Evolutionary conservation across 2,113 vertebrate species (phyloP).

Genomic region (Thryonomys swinderianus): DNA sequence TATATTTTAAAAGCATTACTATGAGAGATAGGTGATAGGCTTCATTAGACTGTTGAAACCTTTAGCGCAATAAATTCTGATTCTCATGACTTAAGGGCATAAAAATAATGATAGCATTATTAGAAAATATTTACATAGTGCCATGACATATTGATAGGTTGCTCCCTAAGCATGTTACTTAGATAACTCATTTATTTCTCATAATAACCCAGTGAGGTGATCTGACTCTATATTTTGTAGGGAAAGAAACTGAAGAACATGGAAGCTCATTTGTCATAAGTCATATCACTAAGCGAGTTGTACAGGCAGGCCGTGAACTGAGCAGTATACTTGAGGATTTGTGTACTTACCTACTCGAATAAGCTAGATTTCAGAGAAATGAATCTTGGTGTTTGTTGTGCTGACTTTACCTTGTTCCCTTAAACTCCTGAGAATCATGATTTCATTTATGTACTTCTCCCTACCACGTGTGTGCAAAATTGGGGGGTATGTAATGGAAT

Average conservation of each 20-base stretch:
- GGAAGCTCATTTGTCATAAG: not conserved
- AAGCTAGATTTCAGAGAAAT: not conserved
- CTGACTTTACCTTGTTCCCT: not conserved
- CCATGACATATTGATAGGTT: not conserved
- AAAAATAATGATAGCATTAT: not conserved
- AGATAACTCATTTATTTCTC: not conserved
- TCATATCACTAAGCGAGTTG: not conserved
- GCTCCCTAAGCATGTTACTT: not conserved
- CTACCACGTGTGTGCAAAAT: not conserved
- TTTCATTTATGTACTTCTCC: not conserved
- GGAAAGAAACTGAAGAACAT: not conserved
- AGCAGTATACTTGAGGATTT: not conserved
- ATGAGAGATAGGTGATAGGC: not conserved
- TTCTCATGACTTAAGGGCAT: not conserved
- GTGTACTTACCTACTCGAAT: not conserved
- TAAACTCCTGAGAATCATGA: not conserved
- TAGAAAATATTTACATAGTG: not conserved
- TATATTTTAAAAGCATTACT: not conserved
- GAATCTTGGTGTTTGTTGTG: not conserved
- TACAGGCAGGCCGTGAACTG: not conserved
- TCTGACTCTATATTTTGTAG: not conserved
- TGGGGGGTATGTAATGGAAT: not conserved
- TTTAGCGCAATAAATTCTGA: not conserved
- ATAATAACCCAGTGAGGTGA: not conserved
- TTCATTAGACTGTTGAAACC: not conserved